Evolutionary conservation across 2,888 invertebrate genomes (phyloP).

Genomic region (Spisula subtruncata): DNA sequence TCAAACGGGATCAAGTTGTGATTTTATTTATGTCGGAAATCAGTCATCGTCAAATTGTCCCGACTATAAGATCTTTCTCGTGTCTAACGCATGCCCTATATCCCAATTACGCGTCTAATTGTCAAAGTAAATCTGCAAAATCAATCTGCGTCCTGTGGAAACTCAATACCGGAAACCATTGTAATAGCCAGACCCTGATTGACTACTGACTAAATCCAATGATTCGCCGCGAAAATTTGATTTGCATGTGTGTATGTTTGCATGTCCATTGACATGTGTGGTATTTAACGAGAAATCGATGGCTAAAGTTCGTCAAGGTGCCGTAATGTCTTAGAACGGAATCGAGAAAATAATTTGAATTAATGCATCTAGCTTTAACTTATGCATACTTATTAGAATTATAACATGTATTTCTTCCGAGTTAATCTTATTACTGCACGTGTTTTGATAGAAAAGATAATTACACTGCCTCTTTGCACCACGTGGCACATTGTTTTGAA

Average conservation of each 20-base stretch:
- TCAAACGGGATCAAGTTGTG: background rate
- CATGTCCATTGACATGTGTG: slow-evolving; percentile 18
- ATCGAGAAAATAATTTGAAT: background rate
- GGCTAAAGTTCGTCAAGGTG: slow-evolving; percentile 13
- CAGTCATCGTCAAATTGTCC: background rate
- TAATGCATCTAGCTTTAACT: background rate
- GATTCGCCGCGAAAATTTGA: slow-evolving; percentile 40
- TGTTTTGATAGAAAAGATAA: slow-evolving; percentile 2
- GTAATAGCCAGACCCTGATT: slow-evolving; percentile 29
- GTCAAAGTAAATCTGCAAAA: slow-evolving; percentile 31
- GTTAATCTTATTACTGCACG: background rate
- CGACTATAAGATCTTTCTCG: slow-evolving; percentile 1
- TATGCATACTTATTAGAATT: slow-evolving; percentile 23
- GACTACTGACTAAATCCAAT: slow-evolving; percentile 24
- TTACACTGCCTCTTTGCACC: background rate
- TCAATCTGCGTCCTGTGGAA: slow-evolving; percentile 13
- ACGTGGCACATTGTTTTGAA: background rate
- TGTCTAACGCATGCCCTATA: slow-evolving; percentile 21
- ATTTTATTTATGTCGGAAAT: background rate
- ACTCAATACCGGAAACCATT: slow-evolving; percentile 2
- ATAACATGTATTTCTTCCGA: background rate
- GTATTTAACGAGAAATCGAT: slow-evolving; percentile 30
- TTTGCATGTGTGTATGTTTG: slow-evolving; percentile 36
- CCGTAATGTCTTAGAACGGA: slow-evolving; percentile 20
- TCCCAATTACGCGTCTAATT: slow-evolving; percentile 29